A percentile compares a stretch with the other conserved stretches of the same genome.
Evolutionary conservation across 2,888 invertebrate genomes (phyloP).

Genomic region (Camponotus fellah): DNA sequence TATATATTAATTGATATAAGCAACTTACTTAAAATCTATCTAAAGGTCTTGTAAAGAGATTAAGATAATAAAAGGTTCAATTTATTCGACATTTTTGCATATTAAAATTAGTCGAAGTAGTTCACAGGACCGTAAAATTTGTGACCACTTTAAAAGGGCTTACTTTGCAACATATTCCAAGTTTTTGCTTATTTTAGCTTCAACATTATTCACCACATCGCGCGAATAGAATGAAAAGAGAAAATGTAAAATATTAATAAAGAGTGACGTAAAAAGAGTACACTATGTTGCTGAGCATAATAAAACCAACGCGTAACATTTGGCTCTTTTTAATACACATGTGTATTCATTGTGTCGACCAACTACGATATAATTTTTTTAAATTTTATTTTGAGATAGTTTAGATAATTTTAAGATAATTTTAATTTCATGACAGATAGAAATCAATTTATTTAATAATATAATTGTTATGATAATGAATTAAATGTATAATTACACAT

Average conservation of each 20-base stretch:
- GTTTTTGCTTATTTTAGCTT: background rate
- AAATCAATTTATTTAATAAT: background rate
- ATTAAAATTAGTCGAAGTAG: constrained; percentile 6
- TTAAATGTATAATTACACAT: too few relatives aligned
- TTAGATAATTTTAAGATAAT: background rate
- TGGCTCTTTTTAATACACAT: background rate
- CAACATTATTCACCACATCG: constrained; percentile 19
- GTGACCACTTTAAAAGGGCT: constrained; percentile 21
- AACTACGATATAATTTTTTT: background rate
- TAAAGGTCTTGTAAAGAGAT: background rate
- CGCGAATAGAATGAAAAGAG: constrained; percentile 26
- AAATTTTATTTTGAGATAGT: background rate
- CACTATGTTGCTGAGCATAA: constrained; percentile 11
- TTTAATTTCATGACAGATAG: background rate
- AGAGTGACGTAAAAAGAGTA: constrained; percentile 22
- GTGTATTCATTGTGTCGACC: background rate
- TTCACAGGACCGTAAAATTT: constrained; percentile 17
- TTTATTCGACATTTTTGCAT: constrained; percentile 6
- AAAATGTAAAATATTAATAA: constrained; percentile 14
- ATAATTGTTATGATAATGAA: too few relatives aligned
- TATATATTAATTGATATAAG: background rate
- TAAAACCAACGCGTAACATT: constrained; percentile 23
- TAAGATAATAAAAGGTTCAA: constrained; percentile 7
- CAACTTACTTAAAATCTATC: background rate
- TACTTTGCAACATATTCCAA: background rate